These are phyloP conservation scores for Timema cristinae DNA, from an alignment of 2,888 invertebrate species.

Conservation along the genomic window DNA sequence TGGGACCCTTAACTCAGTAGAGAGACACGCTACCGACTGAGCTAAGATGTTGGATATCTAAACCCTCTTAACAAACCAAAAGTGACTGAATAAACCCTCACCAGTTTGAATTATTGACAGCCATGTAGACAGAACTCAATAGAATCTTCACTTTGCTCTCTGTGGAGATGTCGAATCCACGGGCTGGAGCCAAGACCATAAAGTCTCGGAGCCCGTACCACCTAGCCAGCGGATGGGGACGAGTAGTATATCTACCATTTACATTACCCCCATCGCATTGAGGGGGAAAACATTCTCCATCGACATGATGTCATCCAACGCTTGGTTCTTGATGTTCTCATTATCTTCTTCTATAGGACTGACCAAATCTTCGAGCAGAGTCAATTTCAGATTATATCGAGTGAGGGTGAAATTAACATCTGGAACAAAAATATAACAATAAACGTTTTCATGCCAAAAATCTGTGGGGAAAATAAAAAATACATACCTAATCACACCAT, in stretches of 20 bases:
- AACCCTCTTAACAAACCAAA: not conserved
- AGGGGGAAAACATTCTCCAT: slow-evolving; percentile 60
- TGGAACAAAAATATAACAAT: slow-evolving; percentile 31
- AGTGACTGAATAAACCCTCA: slow-evolving; percentile 38
- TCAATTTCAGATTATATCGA: slow-evolving; percentile 40
- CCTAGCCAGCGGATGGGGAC: slow-evolving; percentile 57
- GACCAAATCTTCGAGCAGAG: slow-evolving; percentile 33
- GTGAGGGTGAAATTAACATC: slow-evolving; percentile 44
- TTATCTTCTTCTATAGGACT: slow-evolving; percentile 38
- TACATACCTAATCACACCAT: no score
- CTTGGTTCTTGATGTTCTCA: slow-evolving; percentile 42
- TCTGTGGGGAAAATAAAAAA: no score
- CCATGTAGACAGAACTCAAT: slow-evolving; percentile 77
- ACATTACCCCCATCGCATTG: slow-evolving; percentile 34
- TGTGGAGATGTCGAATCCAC: slow-evolving; percentile 50
- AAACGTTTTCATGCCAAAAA: no score
- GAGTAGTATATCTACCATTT: slow-evolving; percentile 48
- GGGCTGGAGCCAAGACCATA: slow-evolving; percentile 66
- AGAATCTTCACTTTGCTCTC: slow-evolving; percentile 73
- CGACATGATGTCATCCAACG: slow-evolving; percentile 53
- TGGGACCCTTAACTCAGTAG: no score
- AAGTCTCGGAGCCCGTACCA: slow-evolving; percentile 84
- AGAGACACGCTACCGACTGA: no score
- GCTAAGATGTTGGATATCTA: not conserved
- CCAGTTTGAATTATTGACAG: slow-evolving; percentile 76